phyloP scores from a whole-genome alignment of 35 echinoderm and acorn worm species.

The Amphiura filiformis region DNA sequence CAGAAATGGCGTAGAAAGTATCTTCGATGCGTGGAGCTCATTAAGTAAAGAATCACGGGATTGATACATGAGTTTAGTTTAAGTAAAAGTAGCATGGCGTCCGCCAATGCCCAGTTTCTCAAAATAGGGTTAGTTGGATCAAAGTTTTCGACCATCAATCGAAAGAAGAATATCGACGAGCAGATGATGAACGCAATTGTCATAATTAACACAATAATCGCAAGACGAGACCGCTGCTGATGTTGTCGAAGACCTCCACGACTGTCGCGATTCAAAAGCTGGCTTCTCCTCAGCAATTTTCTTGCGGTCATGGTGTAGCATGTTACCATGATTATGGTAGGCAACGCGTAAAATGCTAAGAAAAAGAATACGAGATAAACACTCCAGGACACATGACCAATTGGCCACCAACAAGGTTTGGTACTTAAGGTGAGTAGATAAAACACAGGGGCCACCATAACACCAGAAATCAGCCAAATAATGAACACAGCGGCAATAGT shows the following conservation, averaged over 20 bases:
- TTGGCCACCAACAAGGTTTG: neutral
- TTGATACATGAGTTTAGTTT: conserved; percentile 15
- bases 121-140: neutral
- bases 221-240: conserved; percentile 11
- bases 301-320: neutral
- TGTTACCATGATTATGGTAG: neutral
- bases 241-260: conserved; percentile 13
- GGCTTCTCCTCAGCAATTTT: neutral
- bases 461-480: neutral
- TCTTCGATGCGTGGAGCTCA: conserved; percentile 11
- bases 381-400: neutral
- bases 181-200: conserved; percentile 4
- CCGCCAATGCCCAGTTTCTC: neutral
- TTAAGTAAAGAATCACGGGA: conserved; percentile 20
- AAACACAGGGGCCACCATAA: neutral
- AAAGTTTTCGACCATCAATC: neutral
- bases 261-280: neutral
- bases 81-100: neutral
- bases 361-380: neutral
- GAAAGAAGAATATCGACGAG: neutral
- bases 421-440: neutral
- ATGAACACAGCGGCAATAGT: neutral
- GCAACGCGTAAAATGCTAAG: neutral
- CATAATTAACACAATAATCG: conserved; percentile 14
- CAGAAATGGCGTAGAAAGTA: neutral